Percentiles rank a stretch among this genome's conserved stretches.
phyloP scores from a whole-genome alignment of 2,888 invertebrate genomes.

The Hydrotaea diabolus region DNA sequence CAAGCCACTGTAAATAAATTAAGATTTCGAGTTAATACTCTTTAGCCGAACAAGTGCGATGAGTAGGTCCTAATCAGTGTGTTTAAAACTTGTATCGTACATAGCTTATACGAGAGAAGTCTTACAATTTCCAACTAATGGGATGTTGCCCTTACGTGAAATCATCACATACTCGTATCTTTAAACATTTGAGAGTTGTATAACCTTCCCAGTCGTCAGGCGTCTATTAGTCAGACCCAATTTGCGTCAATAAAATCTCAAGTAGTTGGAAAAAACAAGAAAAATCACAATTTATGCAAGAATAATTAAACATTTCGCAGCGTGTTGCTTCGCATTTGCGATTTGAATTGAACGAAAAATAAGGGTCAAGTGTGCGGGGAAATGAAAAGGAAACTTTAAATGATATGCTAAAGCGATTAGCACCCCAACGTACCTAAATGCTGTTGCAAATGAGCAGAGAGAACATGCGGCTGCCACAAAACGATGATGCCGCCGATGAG shows the following conservation, averaged over 20 bases:
- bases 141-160: too few species aligned
- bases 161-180: too few species aligned
- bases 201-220: too few species aligned
- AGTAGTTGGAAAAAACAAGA: background rate
- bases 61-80: too few species aligned
- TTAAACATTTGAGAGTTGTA: too few species aligned
- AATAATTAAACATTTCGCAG: conserved; percentile 26
- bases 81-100: too few species aligned
- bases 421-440: conserved; percentile 15
- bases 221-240: too few species aligned
- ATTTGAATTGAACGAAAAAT: conserved; percentile 17
- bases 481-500: conserved; percentile 30
- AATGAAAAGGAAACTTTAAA: conserved; percentile 37
- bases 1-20: too few species aligned
- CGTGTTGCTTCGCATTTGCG: conserved; percentile 19
- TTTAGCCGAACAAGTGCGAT: too few species aligned
- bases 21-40: too few species aligned
- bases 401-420: conserved; percentile 56
- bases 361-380: conserved; percentile 42
- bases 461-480: conserved; percentile 28
- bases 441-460: conserved; percentile 30
- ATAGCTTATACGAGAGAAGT: too few species aligned
- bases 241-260: background rate
- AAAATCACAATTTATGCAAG: conserved; percentile 15
- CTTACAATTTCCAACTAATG: too few species aligned